A percentile compares a stretch with the other conserved stretches of the same genome.
These are phyloP conservation scores for Cochlearius cochlearius DNA, from an alignment of 2,113 vertebrate genomes.

Conservation along the genomic window DNA sequence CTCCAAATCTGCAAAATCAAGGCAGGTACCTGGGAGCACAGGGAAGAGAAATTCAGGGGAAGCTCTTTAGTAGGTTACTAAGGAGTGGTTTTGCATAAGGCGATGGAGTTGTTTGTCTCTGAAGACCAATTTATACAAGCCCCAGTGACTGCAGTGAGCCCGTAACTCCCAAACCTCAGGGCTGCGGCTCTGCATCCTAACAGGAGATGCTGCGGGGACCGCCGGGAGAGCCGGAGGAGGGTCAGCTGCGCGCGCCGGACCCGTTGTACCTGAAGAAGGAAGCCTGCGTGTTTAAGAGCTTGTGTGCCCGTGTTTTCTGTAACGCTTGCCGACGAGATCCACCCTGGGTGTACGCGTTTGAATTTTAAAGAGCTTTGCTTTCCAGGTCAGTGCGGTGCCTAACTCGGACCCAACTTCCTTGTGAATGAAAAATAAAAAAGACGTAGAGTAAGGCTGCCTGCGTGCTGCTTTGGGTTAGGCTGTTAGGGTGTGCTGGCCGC, in stretches of 20 bases:
- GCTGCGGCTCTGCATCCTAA: background rate
- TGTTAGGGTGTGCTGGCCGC: background rate
- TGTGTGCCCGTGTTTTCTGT: background rate
- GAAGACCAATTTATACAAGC: slow-evolving; percentile 69
- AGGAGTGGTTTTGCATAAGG: slow-evolving; percentile 43
- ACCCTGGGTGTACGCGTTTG: background rate
- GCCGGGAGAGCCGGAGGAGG: background rate
- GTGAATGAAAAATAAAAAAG: background rate
- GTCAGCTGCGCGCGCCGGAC: background rate
- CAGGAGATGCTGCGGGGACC: background rate
- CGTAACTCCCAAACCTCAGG: slow-evolving; percentile 33
- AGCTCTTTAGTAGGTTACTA: slow-evolving; percentile 55
- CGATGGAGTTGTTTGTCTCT: slow-evolving; percentile 42
- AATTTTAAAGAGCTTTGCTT: slow-evolving; percentile 16
- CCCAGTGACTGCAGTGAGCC: slow-evolving; percentile 24
- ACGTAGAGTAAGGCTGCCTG: background rate
- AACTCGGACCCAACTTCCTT: background rate
- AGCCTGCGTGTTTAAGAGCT: background rate
- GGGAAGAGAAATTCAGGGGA: background rate
- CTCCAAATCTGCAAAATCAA: background rate
- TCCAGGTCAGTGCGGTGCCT: background rate
- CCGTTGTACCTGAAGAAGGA: background rate
- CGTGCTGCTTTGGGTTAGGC: background rate
- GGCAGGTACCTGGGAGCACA: background rate
- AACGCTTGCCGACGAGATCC: background rate